Evolutionary conservation across 2,113 vertebrate genomes (phyloP).

Genomic region (Damaliscus lunatus): DNA sequence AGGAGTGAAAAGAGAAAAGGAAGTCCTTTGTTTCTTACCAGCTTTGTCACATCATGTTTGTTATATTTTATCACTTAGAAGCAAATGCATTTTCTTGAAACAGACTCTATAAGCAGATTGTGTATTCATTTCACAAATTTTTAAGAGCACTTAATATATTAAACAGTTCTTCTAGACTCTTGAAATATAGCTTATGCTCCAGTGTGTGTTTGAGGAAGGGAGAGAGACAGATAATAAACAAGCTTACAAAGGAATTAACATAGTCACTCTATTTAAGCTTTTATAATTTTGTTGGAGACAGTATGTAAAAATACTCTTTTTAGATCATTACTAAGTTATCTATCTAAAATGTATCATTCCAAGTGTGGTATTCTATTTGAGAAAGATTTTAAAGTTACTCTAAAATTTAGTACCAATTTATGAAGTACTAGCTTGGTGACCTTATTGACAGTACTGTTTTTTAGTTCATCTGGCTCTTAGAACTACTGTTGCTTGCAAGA

Average conservation of each 20-base stretch:
- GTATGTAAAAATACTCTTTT: not conserved
- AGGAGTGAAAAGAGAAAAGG: slow-evolving; percentile 12
- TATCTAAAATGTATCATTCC: not conserved
- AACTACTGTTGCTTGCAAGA: not conserved
- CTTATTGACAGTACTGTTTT: not conserved
- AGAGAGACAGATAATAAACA: not conserved
- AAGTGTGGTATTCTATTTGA: not conserved
- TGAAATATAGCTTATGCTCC: not conserved
- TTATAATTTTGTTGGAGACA: not conserved
- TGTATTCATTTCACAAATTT: not conserved
- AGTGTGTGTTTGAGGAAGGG: not conserved
- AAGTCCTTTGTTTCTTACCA: not conserved
- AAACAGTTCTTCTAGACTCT: not conserved
- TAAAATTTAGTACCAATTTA: not conserved
- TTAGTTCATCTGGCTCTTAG: not conserved
- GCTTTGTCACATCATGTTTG: not conserved
- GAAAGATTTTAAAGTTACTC: not conserved
- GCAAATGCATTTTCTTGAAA: not conserved
- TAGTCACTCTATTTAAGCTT: not conserved
- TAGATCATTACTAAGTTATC: not conserved
- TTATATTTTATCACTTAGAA: not conserved
- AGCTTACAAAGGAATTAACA: not conserved
- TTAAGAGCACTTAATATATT: not conserved
- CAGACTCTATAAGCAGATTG: not conserved
- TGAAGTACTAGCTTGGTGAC: not conserved